Evolutionary conservation across 2,797 vertebrate species (phyloP), one percentile per base, ranked within the genome.

Genomic region (Micromesistius poutassou): DNA sequence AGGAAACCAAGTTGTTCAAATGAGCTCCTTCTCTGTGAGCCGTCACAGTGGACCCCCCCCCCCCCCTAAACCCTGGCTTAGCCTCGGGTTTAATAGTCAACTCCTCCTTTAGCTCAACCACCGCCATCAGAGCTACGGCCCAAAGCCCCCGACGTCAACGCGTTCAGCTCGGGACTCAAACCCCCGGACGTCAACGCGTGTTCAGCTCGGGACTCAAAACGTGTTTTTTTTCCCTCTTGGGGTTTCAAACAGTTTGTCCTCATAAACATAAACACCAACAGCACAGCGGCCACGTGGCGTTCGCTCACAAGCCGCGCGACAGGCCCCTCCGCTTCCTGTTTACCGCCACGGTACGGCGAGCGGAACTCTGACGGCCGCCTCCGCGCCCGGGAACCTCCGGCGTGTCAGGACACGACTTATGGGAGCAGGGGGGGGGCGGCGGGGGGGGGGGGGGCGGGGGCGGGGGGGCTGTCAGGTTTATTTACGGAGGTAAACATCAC

Each of bases 361-460:
- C 82, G 71, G 85, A 86, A 77, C 77, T 68, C n/a, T 1, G 31
- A 81, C 76, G 81, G 86, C 89, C 90, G 89, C 73, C 33, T 35
- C 5, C 6, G 16, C 46, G 22, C 84, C 83, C 75, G 74, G 79
- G 77, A 84, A 87, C 85, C 83, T 83, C 46, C 8, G 68, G 78
- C 70, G 74, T 74, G 77, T 79, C 76, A 22, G 28, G 75, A 31
- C 40, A 80, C 72, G 79, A 78, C 83, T 78, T 71, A 78, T 68
- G 77, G 81, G 77, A 33, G 46, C 19, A 7, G 19, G 46, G 19
- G 46, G 19, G 12, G 46, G 46, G 16, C 16, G 19, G 46, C 19
- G 33, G 46, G n/a, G 73, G 72, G 46, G 46, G 46, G 42, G 12
- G 42, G 42, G 75, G 42, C 1, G 42, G 42, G 75, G 78, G 16